Percentiles rank a stretch among this genome's conserved stretches.
phyloP scores from a whole-genome alignment of 2,888 invertebrate species.

The Tortricodes alternella region DNA sequence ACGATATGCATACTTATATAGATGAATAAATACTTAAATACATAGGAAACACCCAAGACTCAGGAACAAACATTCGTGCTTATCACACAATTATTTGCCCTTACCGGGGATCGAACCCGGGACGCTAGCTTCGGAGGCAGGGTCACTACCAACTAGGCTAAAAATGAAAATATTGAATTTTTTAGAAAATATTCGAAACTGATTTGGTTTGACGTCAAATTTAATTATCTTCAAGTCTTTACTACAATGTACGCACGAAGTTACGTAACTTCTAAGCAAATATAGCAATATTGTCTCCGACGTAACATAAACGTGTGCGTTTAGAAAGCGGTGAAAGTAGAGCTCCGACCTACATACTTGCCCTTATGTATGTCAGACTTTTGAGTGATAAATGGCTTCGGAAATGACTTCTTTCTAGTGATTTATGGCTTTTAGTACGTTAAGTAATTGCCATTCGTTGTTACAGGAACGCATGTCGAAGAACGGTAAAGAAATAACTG shows the following conservation, averaged over 20 bases:
- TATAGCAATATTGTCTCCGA: constrained; percentile 12
- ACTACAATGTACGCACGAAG: too few relatives aligned
- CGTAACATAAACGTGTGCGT: constrained; percentile 4
- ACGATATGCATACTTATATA: too few relatives aligned
- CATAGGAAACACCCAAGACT: too few relatives aligned
- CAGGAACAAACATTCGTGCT: too few relatives aligned
- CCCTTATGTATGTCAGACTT: constrained; percentile 25
- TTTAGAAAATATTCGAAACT: background rate
- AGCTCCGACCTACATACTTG: constrained; percentile 13
- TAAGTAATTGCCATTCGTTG: constrained; percentile 19
- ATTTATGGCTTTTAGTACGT: constrained; percentile 29
- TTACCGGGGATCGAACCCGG: too few relatives aligned
- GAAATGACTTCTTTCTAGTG: constrained; percentile 28
- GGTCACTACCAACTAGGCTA: too few relatives aligned
- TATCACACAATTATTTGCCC: too few relatives aligned
- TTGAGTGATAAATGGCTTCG: constrained; percentile 26
- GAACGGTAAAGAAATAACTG: constrained; percentile 3
- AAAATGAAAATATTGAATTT: too few relatives aligned
- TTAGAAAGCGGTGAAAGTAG: constrained; percentile 30
- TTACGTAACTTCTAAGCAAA: background rate
- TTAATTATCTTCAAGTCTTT: background rate
- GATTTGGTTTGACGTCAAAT: background rate
- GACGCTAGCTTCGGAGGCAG: too few relatives aligned
- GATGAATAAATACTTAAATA: too few relatives aligned
- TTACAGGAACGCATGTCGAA: background rate